Conservation (phyloP, 2,888 invertebrate genomes). For the Dysmachus trigonus region DNA sequence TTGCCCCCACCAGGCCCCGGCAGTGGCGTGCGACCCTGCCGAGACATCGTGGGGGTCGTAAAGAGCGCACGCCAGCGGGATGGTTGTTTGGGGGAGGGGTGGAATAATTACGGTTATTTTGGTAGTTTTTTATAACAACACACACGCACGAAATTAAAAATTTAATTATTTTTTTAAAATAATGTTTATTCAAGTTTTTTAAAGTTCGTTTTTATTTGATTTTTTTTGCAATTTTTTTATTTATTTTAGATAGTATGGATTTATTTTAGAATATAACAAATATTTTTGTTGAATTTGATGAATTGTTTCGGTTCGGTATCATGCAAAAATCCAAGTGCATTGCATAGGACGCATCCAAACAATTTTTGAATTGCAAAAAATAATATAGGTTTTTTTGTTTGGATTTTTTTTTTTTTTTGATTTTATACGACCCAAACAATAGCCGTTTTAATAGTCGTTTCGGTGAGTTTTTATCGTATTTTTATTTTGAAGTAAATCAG, state of each 20-base stretch:
- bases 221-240: background rate
- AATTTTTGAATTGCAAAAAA: background rate
- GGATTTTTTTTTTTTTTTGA: no score
- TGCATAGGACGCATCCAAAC: background rate
- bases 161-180: background rate
- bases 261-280: background rate
- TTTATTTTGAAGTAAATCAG: background rate
- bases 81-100: conserved; percentile 66
- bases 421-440: background rate
- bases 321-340: conserved; percentile 47
- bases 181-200: background rate
- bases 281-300: conserved; percentile 11
- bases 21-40: conserved; percentile 67
- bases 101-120: conserved; percentile 66
- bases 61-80: conserved; percentile 67
- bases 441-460: background rate
- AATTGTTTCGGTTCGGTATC: background rate
- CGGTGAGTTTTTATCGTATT: conserved; percentile 7
- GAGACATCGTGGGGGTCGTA: conserved; percentile 67
- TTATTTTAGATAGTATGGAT: background rate
- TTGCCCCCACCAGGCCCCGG: conserved; percentile 66
- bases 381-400: background rate
- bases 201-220: background rate
- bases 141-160: conserved; percentile 46
- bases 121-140: conserved; percentile 58